These are phyloP conservation scores for Sprattus sprattus DNA, from an alignment of 2,113 vertebrate species.

Conservation along the genomic window DNA sequence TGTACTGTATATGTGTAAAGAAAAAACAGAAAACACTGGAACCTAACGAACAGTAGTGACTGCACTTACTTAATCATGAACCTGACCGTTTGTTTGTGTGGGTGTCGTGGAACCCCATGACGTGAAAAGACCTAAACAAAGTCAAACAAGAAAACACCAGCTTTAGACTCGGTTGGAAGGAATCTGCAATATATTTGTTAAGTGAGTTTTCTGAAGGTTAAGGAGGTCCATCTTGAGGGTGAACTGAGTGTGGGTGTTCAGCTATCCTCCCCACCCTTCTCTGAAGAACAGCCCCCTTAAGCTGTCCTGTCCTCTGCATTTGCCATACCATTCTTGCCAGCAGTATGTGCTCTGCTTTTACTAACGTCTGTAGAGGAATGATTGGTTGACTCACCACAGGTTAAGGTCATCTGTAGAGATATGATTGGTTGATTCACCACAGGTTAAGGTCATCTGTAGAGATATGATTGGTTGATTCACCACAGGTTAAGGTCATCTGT, in stretches of 20 bases:
- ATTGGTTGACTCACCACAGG: neutral
- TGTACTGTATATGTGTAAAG: neutral
- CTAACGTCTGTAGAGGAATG: neutral
- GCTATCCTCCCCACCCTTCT: neutral
- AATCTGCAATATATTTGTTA: constrained; percentile 2
- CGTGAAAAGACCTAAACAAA: neutral
- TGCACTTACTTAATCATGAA: neutral
- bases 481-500: neutral
- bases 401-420: neutral
- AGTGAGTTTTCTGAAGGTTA: neutral
- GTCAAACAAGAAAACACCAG: constrained; percentile 31
- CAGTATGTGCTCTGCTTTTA: neutral
- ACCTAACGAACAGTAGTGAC: neutral
- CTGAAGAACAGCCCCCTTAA: neutral
- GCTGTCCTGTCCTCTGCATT: neutral
- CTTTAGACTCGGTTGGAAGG: constrained; percentile 22
- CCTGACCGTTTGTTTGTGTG: neutral
- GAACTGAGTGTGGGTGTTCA: neutral
- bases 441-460: neutral
- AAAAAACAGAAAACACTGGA: neutral
- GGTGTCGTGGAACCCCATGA: neutral
- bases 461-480: neutral
- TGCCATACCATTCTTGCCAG: neutral
- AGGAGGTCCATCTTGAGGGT: neutral
- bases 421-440: neutral